Percentiles rank a stretch among this genome's conserved stretches.
Conservation (phyloP, 2,113 vertebrate genomes). For the Brachypodius melanocephalos region DNA sequence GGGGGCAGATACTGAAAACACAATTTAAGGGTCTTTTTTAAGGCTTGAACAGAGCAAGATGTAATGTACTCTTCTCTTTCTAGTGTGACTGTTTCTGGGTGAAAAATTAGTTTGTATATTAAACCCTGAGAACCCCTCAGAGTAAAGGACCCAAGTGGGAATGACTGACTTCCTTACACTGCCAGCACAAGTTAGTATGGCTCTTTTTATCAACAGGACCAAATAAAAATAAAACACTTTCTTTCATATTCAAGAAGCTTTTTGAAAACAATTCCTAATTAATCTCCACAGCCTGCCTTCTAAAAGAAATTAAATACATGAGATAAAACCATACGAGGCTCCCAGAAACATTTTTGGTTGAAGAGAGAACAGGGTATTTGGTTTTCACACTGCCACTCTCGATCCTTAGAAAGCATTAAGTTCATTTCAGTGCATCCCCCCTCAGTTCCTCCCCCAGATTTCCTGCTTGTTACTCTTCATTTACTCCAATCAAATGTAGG, state of each 20-base stretch:
- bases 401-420: not conserved
- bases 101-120: not conserved
- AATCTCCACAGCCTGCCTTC: not conserved
- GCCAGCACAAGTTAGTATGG: not conserved
- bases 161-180: not conserved
- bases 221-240: not conserved
- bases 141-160: not conserved
- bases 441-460: not conserved
- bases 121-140: not conserved
- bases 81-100: not conserved
- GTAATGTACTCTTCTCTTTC: not conserved
- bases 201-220: not conserved
- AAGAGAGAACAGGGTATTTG: slow-evolving; percentile 25
- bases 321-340: not conserved
- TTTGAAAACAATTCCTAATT: slow-evolving; percentile 35
- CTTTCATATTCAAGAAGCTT: not conserved
- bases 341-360: not conserved
- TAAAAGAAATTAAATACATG: not conserved
- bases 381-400: not conserved
- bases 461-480: slow-evolving; percentile 16
- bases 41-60: not conserved
- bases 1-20: not conserved
- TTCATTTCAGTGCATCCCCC: slow-evolving; percentile 14
- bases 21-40: not conserved
- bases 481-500: slow-evolving; percentile 29